Base-by-base conservation (phyloP, 2,888 invertebrate genomes). In the Cyaniris semiargus region DNA sequence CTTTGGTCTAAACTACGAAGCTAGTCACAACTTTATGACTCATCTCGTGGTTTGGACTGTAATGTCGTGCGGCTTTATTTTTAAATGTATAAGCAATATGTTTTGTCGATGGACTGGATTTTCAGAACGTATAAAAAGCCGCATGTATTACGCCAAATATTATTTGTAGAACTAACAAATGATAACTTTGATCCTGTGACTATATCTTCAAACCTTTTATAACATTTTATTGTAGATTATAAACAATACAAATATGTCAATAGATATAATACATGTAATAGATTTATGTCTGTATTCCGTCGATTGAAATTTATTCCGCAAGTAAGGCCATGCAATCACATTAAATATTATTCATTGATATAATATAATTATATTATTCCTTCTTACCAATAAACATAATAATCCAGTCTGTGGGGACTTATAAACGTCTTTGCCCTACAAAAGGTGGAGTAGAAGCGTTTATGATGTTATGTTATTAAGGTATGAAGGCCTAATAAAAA, bases 101-200 rank as follows among this genome's bases (percentile, higher is more conserved):
- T 15, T 66, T 27, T 27, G 21, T 60, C 1, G 1, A 10, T 38
- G 10, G 58, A 56, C 3, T n/a, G 15, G 56, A 60, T 60, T 60
- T 60, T 3, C 21, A 4, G 23, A 60, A 60, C 1, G 23, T 23
- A 31, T 31, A 27, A 27, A 27, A 6, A 66, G 6, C 18, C 27
- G 18, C 66, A 66, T 15, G 27, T 66, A 66, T 18, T 18, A 66
- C 66, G 66, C 66, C 31, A 66, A 66, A 66, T 66, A 31, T 66
- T 18, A 15, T 60, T 60, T 60, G 13, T 66, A 31, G 18, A 31
- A 66, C 66, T 66, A 66, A 66, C 3, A 66, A 21, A 1, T 10
- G 13, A 8, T 6, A 6, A 27, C 66, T 66, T 23, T 5, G 23
- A 66, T 13, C 15, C 10, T 66, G 27, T 66, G 66, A 66, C 27